Evolutionary conservation across 2,797 vertebrate species (phyloP).

Genomic region (Hemibagrus guttatus): DNA sequence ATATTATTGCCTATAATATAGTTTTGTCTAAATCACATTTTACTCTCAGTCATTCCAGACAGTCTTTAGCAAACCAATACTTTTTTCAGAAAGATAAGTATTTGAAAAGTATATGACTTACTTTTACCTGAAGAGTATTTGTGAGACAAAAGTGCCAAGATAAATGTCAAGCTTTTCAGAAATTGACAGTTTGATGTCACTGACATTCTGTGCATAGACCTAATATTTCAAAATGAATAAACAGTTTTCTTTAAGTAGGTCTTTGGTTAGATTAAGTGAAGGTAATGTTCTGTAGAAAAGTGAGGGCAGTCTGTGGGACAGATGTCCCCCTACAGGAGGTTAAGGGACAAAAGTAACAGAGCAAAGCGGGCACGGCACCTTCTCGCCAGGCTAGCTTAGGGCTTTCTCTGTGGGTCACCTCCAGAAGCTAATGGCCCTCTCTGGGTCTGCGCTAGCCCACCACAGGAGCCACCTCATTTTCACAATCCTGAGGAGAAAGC

Average conservation of each 20-base stretch:
- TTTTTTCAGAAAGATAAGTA: too few species aligned
- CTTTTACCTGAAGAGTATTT: neutral
- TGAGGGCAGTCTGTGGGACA: conserved; percentile 51
- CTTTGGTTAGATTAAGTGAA: conserved; percentile 34
- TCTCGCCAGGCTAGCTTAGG: conserved; percentile 48
- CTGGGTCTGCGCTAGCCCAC: conserved; percentile 42
- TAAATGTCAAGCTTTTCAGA: neutral
- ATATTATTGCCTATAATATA: neutral
- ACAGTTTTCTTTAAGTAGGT: conserved; percentile 14
- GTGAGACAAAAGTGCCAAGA: neutral
- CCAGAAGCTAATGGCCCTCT: conserved; percentile 60
- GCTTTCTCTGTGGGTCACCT: conserved; percentile 52
- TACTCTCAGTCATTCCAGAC: neutral
- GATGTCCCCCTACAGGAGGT: conserved; percentile 57
- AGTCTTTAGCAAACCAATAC: neutral
- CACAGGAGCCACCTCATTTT: conserved; percentile 53
- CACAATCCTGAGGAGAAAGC: conserved; percentile 43
- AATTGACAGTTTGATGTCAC: neutral
- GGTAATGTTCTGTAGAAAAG: conserved; percentile 45
- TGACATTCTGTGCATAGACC: neutral
- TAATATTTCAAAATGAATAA: neutral
- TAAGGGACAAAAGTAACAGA: conserved; percentile 48
- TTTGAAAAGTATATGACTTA: neutral
- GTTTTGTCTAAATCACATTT: neutral
- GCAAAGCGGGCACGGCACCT: conserved; percentile 45